Evolutionary conservation across 1,140 invertebrate genomes (phyloP), one percentile per base, ranked within the genome.

Genomic region (Chlorops oryzae): DNA sequence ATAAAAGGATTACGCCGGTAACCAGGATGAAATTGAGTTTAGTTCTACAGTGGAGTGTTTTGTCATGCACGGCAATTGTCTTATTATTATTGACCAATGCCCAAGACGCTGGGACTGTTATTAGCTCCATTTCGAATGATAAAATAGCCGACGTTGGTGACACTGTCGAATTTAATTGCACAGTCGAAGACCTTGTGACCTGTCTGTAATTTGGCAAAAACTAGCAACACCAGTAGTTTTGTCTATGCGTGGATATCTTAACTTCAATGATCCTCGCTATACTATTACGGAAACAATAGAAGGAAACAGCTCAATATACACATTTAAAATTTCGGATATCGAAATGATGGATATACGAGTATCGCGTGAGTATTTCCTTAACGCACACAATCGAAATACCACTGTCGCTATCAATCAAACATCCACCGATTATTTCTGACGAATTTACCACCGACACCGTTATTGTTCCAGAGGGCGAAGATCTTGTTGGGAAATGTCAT

Each of bases 311-410:
- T 80, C 80, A 17, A 84, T 81, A 2, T 88, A 85, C 52, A 78
- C 79, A 17, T 70, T 88, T 24, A 81, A 84, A 67, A 84, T 87
- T 39, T 50, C 49, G 6, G 85, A 89, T 64, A 84, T 91, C 45
- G 87, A 90, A 75, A 86, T 88, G 63, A 87, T 81, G 10, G 88
- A 91, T 70, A 85, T 91, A 90, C 62, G 79, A 83, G 50, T 91
- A 88, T 57, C 83, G 88, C 73, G 81, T 90, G 28, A 63, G 87
- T 5, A 81, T 88, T 41, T 81, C 83, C 1, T 58, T 84, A 1
- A 82, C 74, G 15, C 86, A 80, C 59, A 80, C 79, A 61, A 78
- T 88, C 2, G 79, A 80, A 18, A 87, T 85, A 6, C 79, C 84
- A 67, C 83, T 89, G 0, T 80, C 84, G 52, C 72, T 90, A 4